A percentile compares a stretch with the other conserved stretches of the same genome.
These are phyloP conservation scores for Parapristionchus giblindavisi DNA, from an alignment of 2,888 invertebrate species.

Conservation along the genomic window DNA sequence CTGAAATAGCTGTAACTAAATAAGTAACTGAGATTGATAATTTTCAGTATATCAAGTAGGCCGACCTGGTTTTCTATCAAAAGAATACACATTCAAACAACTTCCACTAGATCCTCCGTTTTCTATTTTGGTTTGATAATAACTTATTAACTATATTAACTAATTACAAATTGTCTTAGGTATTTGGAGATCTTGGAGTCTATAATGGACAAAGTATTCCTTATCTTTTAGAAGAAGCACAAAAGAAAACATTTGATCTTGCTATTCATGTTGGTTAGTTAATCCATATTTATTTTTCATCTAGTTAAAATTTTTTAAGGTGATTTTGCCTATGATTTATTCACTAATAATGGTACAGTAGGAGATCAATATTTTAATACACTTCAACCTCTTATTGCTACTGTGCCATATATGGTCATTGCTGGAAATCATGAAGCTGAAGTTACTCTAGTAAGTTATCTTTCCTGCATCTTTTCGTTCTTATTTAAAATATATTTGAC, in stretches of 20 bases:
- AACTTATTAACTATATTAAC: conserved; percentile 62
- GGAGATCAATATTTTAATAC: conserved; percentile 93
- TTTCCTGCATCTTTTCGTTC: not conserved
- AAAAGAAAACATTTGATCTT: conserved; percentile 74
- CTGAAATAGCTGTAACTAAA: too few relatives aligned
- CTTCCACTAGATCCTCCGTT: conserved; percentile 27
- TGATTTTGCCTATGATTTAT: conserved; percentile 94
- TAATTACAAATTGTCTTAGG: conserved; percentile 71
- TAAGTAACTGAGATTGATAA: too few relatives aligned
- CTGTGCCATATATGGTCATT: conserved; percentile 85
- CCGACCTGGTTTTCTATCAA: conserved; percentile 73
- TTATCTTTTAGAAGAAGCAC: conserved; percentile 84
- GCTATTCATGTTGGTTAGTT: conserved; percentile 65
- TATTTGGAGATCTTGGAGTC: conserved; percentile 94
- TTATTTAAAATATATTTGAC: too few relatives aligned
- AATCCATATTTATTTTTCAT: not conserved
- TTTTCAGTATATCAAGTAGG: conserved; percentile 69
- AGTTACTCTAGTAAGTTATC: not conserved
- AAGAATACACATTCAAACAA: conserved; percentile 81
- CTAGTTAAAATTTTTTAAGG: conserved; percentile 73
- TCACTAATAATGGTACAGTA: conserved; percentile 80
- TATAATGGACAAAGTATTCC: conserved; percentile 87
- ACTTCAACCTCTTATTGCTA: conserved; percentile 86
- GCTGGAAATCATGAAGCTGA: conserved; percentile 75
- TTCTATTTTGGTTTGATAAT: conserved; percentile 29